A percentile compares a stretch with the other conserved stretches of the same genome.
These are phyloP conservation scores for Vollenhovia emeryi DNA, from an alignment of 1,140 invertebrate species.

Conservation along the genomic window DNA sequence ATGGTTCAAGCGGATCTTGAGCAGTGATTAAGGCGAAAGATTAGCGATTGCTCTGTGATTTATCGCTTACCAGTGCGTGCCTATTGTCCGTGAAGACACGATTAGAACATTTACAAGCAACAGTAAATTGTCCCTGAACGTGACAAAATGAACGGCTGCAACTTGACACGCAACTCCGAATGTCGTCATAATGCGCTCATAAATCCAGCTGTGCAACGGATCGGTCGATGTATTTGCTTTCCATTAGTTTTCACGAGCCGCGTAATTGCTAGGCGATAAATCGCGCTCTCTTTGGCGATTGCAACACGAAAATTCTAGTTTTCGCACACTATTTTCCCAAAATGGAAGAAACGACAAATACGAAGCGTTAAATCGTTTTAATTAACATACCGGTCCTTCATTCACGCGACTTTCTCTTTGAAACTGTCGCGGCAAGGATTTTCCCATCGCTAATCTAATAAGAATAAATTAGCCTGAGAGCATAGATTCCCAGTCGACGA, in stretches of 20 bases:
- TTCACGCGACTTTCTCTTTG: conserved; percentile 39
- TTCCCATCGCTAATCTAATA: conserved; percentile 37
- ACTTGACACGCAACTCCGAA: conserved; percentile 16
- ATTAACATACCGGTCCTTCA: conserved; percentile 21
- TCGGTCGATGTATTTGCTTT: conserved; percentile 31
- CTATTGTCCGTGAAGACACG: conserved; percentile 20
- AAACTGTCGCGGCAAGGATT: conserved; percentile 24
- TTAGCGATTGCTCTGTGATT: conserved; percentile 20
- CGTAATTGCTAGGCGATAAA: background rate
- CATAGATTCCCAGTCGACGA: background rate
- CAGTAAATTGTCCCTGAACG: conserved; percentile 43
- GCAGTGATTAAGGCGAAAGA: conserved; percentile 13
- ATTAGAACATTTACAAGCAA: conserved; percentile 15
- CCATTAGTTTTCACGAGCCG: background rate
- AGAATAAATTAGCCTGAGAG: background rate
- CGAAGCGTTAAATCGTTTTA: background rate
- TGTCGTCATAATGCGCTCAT: background rate
- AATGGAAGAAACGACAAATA: background rate
- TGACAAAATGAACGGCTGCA: conserved; percentile 33
- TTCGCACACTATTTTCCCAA: background rate
- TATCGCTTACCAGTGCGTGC: conserved; percentile 10
- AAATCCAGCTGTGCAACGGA: conserved; percentile 12
- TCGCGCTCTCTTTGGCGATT: background rate
- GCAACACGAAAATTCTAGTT: background rate
- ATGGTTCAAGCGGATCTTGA: background rate